Base-by-base conservation (phyloP, 2,888 invertebrate genomes). In the Chironomus tentans region DNA sequence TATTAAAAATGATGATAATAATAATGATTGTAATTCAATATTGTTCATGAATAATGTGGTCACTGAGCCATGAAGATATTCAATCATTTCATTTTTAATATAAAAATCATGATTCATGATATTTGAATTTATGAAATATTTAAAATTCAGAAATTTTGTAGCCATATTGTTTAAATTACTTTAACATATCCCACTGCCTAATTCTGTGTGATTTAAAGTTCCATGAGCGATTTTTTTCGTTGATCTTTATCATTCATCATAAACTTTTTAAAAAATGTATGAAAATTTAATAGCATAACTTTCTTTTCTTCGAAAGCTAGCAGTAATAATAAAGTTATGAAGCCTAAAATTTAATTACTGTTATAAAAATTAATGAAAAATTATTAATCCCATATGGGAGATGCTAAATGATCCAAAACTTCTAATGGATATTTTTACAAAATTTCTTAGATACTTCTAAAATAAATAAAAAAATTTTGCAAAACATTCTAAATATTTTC, bases 301-400 rank as follows among this genome's bases (percentile, higher is more conserved):
- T 24, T 24, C 3, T 24, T 24, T 24, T 4, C 24, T 24, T 4
- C 4, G 4, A 24, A 24, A 3, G 24, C 24, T 2, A 24, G 24
- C 24, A 24, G 4, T 24, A 4, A 24, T 24, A 24, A 24, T 24
- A n/a, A n/a, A n/a, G n/a, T n/a, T n/a, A n/a, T n/a, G n/a, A n/a
- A n/a, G n/a, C n/a, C n/a, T n/a, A n/a, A n/a, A n/a, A n/a, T n/a
- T n/a, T 65, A 65, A 65, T 65, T 65, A 74, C 48, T 10, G 5
- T 68, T 47, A 74, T 68, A 74, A 74, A 74, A 74, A 47, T 74
- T 68, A 74, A 74, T 74, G 74, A 68, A 74, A 68, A 74, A 68
- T 74, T 68, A 74, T 68, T 38, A 24, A 24, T 22, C 74, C 74
- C 74, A 74, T 68, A 68, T 68, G 74, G 21, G n/a, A 68, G 28